Evolutionary conservation across 1,140 invertebrate genomes (phyloP), one percentile per base, ranked within the genome.

Genomic region (Ladona fulva): DNA sequence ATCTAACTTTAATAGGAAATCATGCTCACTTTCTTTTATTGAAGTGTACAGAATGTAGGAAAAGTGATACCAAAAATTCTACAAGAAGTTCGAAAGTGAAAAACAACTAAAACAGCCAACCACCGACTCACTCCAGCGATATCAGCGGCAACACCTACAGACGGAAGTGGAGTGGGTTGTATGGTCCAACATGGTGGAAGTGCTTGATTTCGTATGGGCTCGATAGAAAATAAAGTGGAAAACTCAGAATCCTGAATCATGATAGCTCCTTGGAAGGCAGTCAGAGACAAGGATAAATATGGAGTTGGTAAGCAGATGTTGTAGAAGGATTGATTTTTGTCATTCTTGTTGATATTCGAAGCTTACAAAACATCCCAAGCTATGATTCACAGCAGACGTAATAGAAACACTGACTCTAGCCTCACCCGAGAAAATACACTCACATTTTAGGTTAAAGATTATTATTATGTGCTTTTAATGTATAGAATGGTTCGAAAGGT

Each of bases 201-300:
- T 3, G n/a, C 52, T 16, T 12, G n/a, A 3, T 6, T 66, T 66
- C 12, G 52, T 22, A 66, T 66, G 52, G 52, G 12, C 16, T 12
- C 52, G 52, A 66, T 66, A 66, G 52, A 66, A 66, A 66, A 66
- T 22, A 66, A 66, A 66, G 52, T 66, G 52, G 14, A 19, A 66
- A 66, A 66, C n/a, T 1, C 14, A 22, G 14, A 66, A 19, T 19
- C n/a, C n/a, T 66, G 52, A 42, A 14, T 44, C 44, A 78, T 74
- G 24, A 79, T 79, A 77, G 29, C 37, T 66, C 80, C 80, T 77
- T 84, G 83, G 83, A 81, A 80, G 42, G 79, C 79, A 78, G 83
- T 83, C 10, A 81, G 80, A 78, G 83, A 84, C 59, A 80, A 80
- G 74, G 82, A 82, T 73, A 83, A 82, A 81, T 84, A 83, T 81